These are phyloP conservation scores for Eclectus roratus DNA, from an alignment of 2,113 vertebrate genomes.

Conservation along the genomic window DNA sequence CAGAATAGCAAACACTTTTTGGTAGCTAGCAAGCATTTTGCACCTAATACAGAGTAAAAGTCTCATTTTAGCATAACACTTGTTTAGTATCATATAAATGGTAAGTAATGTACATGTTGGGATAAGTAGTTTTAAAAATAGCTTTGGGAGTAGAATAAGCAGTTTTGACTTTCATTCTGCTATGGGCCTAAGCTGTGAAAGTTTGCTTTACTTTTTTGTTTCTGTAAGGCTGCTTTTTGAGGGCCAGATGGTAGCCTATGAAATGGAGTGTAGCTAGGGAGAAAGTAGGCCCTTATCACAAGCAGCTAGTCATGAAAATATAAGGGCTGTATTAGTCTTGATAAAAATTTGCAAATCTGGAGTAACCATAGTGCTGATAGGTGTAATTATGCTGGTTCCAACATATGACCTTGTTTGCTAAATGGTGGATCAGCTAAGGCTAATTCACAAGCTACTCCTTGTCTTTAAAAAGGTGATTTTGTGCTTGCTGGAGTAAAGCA, in stretches of 20 bases:
- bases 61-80: neutral
- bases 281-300: neutral
- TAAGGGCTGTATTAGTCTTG: neutral
- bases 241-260: constrained; percentile 13
- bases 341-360: neutral
- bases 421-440: neutral
- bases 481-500: neutral
- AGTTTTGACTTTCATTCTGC: neutral
- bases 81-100: neutral
- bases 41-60: neutral
- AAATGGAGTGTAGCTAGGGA: neutral
- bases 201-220: neutral
- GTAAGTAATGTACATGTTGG: neutral
- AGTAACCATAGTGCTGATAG: neutral
- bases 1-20: neutral
- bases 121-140: constrained; percentile 18
- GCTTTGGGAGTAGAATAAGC: neutral
- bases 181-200: neutral
- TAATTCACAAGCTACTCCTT: neutral
- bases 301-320: neutral
- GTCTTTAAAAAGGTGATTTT: neutral
- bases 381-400: neutral
- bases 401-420: neutral
- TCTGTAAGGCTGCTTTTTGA: neutral
- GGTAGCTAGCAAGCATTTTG: neutral